A percentile compares a stretch with the other conserved stretches of the same genome.
These are phyloP conservation scores for Phrixothrix hirtus DNA, from an alignment of 2,888 invertebrate species.

Conservation along the genomic window DNA sequence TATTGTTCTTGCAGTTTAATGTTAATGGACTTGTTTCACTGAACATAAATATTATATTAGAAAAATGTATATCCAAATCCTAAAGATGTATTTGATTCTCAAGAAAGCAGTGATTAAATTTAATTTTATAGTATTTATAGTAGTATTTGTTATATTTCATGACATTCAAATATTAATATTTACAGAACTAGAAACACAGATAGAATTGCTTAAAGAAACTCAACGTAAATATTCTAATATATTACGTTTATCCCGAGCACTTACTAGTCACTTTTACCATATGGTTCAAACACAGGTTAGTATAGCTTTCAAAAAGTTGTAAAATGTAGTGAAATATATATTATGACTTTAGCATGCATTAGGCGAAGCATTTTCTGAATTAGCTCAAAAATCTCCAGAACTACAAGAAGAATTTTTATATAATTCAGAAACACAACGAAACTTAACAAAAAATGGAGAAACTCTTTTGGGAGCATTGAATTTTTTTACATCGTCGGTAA, in stretches of 20 bases:
- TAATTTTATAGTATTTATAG: too few relatives aligned
- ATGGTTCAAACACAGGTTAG: constrained; percentile 82
- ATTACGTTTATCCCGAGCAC: constrained; percentile 80
- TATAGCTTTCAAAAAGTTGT: constrained; percentile 36
- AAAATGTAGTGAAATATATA: too few relatives aligned
- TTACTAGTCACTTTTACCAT: constrained; percentile 87
- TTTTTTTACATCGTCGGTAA: constrained; percentile 94
- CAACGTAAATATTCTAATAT: constrained; percentile 90
- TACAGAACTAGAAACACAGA: constrained; percentile 89
- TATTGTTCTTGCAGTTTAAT: too few relatives aligned
- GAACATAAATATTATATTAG: too few relatives aligned
- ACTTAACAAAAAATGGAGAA: constrained; percentile 91
- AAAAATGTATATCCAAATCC: too few relatives aligned
- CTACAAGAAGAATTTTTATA: constrained; percentile 92
- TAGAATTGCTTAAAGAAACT: constrained; percentile 89
- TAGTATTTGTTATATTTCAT: too few relatives aligned
- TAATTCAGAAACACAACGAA: constrained; percentile 94
- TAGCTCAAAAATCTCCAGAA: constrained; percentile 95
- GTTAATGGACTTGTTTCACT: too few relatives aligned
- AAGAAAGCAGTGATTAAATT: too few relatives aligned
- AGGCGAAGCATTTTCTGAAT: constrained; percentile 91
- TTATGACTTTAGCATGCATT: constrained; percentile 82
- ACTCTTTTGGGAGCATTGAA: constrained; percentile 89
- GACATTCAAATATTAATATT: too few relatives aligned
- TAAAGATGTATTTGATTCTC: too few relatives aligned